Conservation (phyloP, 2,113 vertebrate species). For the Manacus vitellinus region DNA sequence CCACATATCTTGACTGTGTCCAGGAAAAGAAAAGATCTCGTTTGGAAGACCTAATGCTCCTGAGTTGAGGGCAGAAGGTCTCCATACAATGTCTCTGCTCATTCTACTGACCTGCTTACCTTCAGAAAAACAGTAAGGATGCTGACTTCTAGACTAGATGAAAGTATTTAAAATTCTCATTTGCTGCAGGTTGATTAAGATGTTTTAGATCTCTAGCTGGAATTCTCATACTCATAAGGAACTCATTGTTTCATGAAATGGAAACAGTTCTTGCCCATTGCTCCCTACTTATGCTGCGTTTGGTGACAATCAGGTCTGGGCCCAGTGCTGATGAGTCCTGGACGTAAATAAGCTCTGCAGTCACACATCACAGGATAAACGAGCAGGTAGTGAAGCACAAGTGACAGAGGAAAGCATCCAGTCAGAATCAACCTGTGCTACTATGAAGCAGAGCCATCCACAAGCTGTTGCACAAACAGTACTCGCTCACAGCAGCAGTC, state of each 20-base stretch:
- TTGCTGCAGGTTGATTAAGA: neutral
- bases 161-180: neutral
- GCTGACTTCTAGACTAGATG: neutral
- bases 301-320: neutral
- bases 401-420: neutral
- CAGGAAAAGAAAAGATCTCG: neutral
- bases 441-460: neutral
- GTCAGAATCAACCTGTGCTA: neutral
- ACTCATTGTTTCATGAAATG: neutral
- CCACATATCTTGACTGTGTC: neutral
- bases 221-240: neutral
- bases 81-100: neutral
- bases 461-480: neutral
- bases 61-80: neutral
- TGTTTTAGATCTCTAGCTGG: neutral
- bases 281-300: neutral
- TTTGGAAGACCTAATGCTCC: neutral
- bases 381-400: neutral
- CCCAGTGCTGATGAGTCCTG: neutral
- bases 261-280: neutral
- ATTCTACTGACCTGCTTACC: neutral
- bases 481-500: neutral
- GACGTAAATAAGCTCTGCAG: neutral
- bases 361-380: neutral
- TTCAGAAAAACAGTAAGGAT: neutral